phyloP scores from a whole-genome alignment of 1,140 invertebrate species.

The Matsumurasca onukii region DNA sequence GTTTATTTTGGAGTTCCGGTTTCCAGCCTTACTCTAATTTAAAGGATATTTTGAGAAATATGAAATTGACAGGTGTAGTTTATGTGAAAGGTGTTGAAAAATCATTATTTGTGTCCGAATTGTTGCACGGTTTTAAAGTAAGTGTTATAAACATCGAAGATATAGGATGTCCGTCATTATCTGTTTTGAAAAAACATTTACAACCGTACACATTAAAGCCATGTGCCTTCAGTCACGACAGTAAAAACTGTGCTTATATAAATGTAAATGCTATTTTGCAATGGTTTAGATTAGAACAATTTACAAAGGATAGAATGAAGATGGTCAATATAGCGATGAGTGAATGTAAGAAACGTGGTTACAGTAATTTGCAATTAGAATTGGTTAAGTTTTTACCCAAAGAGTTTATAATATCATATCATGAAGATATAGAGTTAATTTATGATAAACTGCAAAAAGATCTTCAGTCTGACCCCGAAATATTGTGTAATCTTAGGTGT shows the following conservation, averaged over 20 bases:
- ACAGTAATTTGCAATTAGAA: background rate
- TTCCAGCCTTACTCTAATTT: background rate
- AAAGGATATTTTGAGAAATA: background rate
- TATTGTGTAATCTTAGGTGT: background rate
- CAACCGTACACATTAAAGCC: background rate
- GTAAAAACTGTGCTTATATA: constrained; percentile 4
- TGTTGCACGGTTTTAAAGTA: background rate
- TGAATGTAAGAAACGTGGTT: background rate
- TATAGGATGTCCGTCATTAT: constrained; percentile 1
- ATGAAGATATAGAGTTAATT: background rate
- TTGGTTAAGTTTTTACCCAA: constrained; percentile 10
- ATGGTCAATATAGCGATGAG: background rate
- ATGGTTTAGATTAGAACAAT: background rate
- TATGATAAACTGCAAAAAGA: background rate
- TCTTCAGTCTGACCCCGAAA: background rate
- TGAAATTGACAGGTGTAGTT: background rate
- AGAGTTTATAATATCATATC: background rate
- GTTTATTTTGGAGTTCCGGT: background rate
- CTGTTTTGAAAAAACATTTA: background rate
- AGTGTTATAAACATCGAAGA: constrained; percentile 11
- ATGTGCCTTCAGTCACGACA: background rate
- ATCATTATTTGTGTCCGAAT: background rate
- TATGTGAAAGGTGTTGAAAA: constrained; percentile 11
- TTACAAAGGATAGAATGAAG: background rate
- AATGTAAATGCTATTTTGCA: constrained; percentile 16